Percentiles rank a stretch among this genome's conserved stretches.
phyloP scores from a whole-genome alignment of 30 jellyfish, hydroid and myxozoan species.

The Haliclystus octoradiatus region DNA sequence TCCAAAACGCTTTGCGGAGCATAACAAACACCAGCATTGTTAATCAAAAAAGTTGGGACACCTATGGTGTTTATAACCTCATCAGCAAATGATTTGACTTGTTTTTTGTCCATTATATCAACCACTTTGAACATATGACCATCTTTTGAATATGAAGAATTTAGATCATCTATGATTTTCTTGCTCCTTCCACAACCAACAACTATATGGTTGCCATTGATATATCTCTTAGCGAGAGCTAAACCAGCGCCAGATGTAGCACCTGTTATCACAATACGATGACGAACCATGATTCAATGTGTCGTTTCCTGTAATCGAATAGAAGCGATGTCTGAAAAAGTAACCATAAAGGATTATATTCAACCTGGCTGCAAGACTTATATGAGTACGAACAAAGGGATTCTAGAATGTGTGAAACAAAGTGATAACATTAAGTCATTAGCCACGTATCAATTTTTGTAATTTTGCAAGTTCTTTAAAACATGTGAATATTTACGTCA shows the following conservation, averaged over 20 bases:
- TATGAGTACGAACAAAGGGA: no score
- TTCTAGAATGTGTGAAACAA: no score
- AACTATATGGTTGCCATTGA: conserved; percentile 27
- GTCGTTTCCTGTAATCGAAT: no score
- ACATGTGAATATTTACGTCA: no score
- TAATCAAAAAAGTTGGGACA: conserved; percentile 42
- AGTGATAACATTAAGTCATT: no score
- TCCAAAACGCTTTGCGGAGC: conserved; percentile 40
- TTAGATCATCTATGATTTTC: conserved; percentile 22
- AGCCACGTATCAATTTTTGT: no score
- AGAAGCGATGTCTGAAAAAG: no score
- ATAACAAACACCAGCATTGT: conserved; percentile 49
- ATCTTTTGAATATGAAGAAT: conserved; percentile 5
- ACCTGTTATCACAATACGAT: conserved; percentile 76
- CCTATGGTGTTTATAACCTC: conserved; percentile 19
- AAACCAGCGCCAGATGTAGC: conserved; percentile 63
- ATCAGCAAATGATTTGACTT: conserved; percentile 42
- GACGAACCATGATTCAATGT: no score
- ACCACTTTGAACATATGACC: conserved; percentile 21
- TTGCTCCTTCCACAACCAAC: conserved; percentile 66
- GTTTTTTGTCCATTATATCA: conserved; percentile 25
- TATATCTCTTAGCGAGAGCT: conserved; percentile 42
- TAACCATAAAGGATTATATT: no score
- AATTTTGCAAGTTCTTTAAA: no score
- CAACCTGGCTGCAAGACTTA: no score